phyloP scores from a whole-genome alignment of 2,113 vertebrate genomes.

The Gobiocypris rarus region DNA sequence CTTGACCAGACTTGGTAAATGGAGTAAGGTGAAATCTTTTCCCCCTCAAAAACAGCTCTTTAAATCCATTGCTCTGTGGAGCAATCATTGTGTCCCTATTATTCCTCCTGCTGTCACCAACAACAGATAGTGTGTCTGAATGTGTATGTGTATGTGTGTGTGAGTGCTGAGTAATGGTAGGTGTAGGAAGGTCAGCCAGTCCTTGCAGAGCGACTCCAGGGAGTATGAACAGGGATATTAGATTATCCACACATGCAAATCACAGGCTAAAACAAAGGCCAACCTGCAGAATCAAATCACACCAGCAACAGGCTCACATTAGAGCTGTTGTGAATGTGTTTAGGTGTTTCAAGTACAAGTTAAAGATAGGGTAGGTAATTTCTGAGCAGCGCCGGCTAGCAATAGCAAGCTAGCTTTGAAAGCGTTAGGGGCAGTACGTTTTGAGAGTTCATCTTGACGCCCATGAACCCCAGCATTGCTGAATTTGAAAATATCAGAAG shows the following conservation, averaged over 20 bases:
- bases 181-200: constrained; percentile 54
- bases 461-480: too few relatives aligned
- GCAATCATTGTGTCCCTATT: constrained; percentile 40
- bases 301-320: not conserved
- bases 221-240: constrained; percentile 35
- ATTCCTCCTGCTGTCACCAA: constrained; percentile 31
- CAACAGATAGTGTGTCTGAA: constrained; percentile 34
- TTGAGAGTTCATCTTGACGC: too few relatives aligned
- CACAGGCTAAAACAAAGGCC: constrained; percentile 37
- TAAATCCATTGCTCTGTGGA: constrained; percentile 40
- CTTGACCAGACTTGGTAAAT: constrained; percentile 15
- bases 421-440: too few relatives aligned
- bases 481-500: too few relatives aligned
- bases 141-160: constrained; percentile 38
- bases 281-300: constrained; percentile 8
- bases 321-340: not conserved
- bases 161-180: constrained; percentile 46
- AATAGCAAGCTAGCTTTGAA: too few relatives aligned
- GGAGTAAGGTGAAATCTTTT: not conserved
- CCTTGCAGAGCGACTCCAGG: constrained; percentile 51
- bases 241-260: constrained; percentile 45
- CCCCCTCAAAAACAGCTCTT: constrained; percentile 28
- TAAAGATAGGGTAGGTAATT: not conserved
- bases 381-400: too few relatives aligned
- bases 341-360: not conserved